Percentiles rank a stretch among this genome's conserved stretches.
phyloP scores from a whole-genome alignment of 2,113 vertebrate genomes.

The Chitala chitala region DNA sequence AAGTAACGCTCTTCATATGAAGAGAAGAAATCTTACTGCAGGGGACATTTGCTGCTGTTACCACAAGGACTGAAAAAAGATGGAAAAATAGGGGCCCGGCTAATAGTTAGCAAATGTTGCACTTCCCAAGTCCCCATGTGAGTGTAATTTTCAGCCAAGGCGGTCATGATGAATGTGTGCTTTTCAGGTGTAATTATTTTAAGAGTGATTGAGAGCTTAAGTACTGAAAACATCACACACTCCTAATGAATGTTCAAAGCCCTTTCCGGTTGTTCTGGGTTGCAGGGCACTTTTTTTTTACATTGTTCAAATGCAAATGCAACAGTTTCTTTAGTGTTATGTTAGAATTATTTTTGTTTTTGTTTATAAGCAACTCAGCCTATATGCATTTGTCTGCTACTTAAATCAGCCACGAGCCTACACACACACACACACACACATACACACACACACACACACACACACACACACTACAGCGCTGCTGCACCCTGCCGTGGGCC shows the following conservation, averaged over 20 bases:
- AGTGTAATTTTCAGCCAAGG: slow-evolving; percentile 65
- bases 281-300: slow-evolving; percentile 49
- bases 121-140: slow-evolving; percentile 63
- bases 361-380: too few species aligned
- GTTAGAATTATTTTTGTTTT: too few species aligned
- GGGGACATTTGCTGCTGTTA: slow-evolving; percentile 31
- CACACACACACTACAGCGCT: too few species aligned
- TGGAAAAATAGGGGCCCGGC: slow-evolving; percentile 13
- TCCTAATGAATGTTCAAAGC: slow-evolving; percentile 63
- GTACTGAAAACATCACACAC: slow-evolving; percentile 63
- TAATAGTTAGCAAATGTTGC: slow-evolving; percentile 69
- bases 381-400: too few species aligned
- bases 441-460: too few species aligned
- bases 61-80: slow-evolving; percentile 12
- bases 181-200: slow-evolving; percentile 74
- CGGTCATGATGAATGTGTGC: slow-evolving; percentile 65
- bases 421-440: too few species aligned
- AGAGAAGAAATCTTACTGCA: slow-evolving; percentile 19
- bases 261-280: slow-evolving; percentile 49
- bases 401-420: too few species aligned
- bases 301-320: too few species aligned
- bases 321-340: too few species aligned
- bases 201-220: slow-evolving; percentile 70
- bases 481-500: too few species aligned
- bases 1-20: neutral